Conservation (phyloP, 2,888 invertebrate genomes). For the Dolomedes plantarius region DNA sequence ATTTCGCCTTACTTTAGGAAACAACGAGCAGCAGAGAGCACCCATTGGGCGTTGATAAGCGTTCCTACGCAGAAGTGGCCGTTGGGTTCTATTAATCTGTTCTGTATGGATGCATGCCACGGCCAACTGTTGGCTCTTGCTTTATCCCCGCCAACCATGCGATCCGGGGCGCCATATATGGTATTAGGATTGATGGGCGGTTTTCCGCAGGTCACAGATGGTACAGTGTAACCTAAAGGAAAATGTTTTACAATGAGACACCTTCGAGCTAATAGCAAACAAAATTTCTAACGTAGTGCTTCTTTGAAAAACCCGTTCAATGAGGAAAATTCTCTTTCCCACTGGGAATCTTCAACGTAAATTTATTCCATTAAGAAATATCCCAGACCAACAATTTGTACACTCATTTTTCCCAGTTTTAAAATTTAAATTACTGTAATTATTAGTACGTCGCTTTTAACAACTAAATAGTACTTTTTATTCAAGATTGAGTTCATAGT, state of each 20-base stretch:
- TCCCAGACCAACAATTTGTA: too few relatives aligned
- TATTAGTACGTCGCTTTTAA: too few relatives aligned
- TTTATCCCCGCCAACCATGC: slow-evolving; percentile 38
- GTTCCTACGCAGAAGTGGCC: slow-evolving; percentile 55
- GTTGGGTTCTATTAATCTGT: slow-evolving; percentile 10
- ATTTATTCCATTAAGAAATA: too few relatives aligned
- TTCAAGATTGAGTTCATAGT: too few relatives aligned
- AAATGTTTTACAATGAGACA: too few relatives aligned
- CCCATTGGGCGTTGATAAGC: slow-evolving; percentile 46
- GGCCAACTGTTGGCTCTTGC: slow-evolving; percentile 61
- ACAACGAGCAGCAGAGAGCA: slow-evolving; percentile 48
- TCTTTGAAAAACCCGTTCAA: too few relatives aligned
- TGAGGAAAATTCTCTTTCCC: too few relatives aligned
- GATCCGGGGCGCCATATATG: slow-evolving; percentile 24
- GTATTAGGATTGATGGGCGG: slow-evolving; percentile 35
- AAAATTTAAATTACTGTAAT: too few relatives aligned
- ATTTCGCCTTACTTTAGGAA: slow-evolving; percentile 39
- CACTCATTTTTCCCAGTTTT: too few relatives aligned
- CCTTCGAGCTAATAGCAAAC: neutral
- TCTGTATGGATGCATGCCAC: slow-evolving; percentile 56
- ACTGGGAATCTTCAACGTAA: too few relatives aligned
- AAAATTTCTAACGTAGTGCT: too few relatives aligned
- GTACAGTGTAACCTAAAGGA: neutral
- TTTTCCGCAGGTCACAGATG: slow-evolving; percentile 22
- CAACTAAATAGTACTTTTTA: too few relatives aligned